Base-by-base conservation (phyloP, 2,797 vertebrate genomes). In the Xenopus petersii region DNA sequence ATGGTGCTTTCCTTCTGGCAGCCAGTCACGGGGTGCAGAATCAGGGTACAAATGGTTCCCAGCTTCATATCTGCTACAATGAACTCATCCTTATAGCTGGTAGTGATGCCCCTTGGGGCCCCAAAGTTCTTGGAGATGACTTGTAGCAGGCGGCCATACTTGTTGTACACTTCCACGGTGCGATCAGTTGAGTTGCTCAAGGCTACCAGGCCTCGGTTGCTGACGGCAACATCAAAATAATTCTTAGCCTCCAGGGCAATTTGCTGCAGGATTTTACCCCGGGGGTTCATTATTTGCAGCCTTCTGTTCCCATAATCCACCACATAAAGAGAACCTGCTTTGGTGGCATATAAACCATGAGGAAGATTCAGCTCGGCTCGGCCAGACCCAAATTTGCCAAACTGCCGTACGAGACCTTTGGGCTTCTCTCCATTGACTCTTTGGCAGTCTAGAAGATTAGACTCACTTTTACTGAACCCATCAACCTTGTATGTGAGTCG, bases 181-280 rank as follows among this genome's bases (percentile, higher is more conserved):
- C 87, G 83, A 72, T 92, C 86, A 5, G 90, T 88, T 0, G 90
- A 85, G 75, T 92, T 93, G 83, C 89, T 93, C 17, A 94, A 65
- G 0, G 91, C 93, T 12, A 94, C 87, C 69, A 93, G 83, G 10
- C 93, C 93, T 62, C 92, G 91, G 9, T 85, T 73, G 64, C 88
- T 94, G 12, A 93, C 91, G 0, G 93, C 91, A 16, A 94, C 88
- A 67, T 94, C 93, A 71, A 94, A 93, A 81, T 91, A 93, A 83
- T 92, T 92, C 46, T 85, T 83, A 51, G 81, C 81, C 30, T 84
- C 69, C 17, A 89, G 84, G 26, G 82, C 74, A 47, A 94, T 88
- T 83, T 94, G 92, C 82, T 93, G 93, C 74, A 92, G 83, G 64
- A 91, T 79, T 62, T 91, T 91, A 0, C 92, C 90, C 2, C 76